Evolutionary conservation across 2,888 invertebrate genomes (phyloP), one percentile per base, ranked within the genome.

Genomic region (Gisinianus flammeolus): DNA sequence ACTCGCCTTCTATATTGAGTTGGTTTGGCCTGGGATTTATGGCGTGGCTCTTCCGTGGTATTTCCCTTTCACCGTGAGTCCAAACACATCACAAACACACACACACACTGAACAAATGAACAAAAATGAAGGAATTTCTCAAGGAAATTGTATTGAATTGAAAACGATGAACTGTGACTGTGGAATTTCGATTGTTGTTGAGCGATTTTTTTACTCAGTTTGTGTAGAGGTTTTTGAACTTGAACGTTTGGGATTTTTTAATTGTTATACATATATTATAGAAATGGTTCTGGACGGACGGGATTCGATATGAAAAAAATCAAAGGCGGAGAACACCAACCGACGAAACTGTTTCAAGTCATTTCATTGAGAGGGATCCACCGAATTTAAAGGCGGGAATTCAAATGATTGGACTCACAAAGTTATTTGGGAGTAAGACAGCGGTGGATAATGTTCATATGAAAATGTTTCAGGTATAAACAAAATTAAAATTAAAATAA

Each of bases 21-120:
- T 93, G 82, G 91, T 97, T 16, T 89, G 91, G 80, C 97, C 97
- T 0, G 96, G 96, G 12, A 92, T 93, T 19, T 94, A 90, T 86
- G 96, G 96, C 2, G 91, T 96, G 0, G 92, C 93, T 0, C 91
- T 91, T 80, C 92, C 91, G 33, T 96, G 94, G 91, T 91, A 95
- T 85, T 97, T 95, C 86, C 91, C 91, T 0, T 89, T 94, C 71
- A 90, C 90, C 56, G 86, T 87, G 30, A 81, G 66, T 26, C 26
- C 12, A 22, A 22, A 4, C 12, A 8, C 6, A n/a, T n/a, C n/a
- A n/a, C n/a, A n/a, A n/a, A n/a, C n/a, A n/a, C n/a, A n/a, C n/a
- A n/a, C n/a, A n/a, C n/a, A n/a, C n/a, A n/a, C n/a, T n/a, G n/a
- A n/a, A n/a, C n/a, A n/a, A n/a, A n/a, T n/a, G n/a, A n/a, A n/a